Percentiles rank a stretch among this genome's conserved stretches.
Conservation (phyloP, 2,113 vertebrate genomes). For the Helogale parvula region DNA sequence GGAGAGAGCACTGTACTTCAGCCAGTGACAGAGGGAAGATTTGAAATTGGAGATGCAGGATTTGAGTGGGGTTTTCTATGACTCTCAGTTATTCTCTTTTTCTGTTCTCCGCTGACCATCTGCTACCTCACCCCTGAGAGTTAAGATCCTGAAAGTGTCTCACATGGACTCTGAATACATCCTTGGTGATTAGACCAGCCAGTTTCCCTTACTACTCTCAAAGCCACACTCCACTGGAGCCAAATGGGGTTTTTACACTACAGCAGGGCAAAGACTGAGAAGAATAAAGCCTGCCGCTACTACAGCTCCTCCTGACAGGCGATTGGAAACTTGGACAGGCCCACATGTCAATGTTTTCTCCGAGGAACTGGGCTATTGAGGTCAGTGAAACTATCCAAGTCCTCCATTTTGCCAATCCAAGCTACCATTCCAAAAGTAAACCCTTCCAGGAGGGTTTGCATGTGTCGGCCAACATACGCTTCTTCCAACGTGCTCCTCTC, state of each 20-base stretch:
- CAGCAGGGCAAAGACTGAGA: neutral
- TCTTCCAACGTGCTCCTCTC: neutral
- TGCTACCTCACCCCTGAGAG: neutral
- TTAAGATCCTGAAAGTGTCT: constrained; percentile 43
- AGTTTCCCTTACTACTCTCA: neutral
- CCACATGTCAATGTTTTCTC: neutral
- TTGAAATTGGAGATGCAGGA: constrained; percentile 36
- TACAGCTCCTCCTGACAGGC: neutral
- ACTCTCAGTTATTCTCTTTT: neutral
- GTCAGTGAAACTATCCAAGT: neutral
- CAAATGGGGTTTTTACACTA: neutral
- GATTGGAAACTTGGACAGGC: neutral
- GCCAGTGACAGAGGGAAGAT: neutral
- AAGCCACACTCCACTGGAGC: neutral
- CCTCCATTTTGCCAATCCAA: neutral
- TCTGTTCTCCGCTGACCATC: neutral
- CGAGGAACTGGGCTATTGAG: neutral
- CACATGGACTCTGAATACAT: constrained; percentile 8
- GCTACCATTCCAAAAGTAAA: neutral
- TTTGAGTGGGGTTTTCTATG: constrained; percentile 18
- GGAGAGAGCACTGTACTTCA: constrained; percentile 18
- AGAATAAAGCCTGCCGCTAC: constrained; percentile 5
- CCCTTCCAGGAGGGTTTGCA: neutral
- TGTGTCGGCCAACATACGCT: neutral
- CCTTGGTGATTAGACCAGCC: neutral